Evolutionary conservation across 2,797 vertebrate genomes (phyloP), one percentile per base, ranked within the genome.

Genomic region (Macrochelys suwanniensis): DNA sequence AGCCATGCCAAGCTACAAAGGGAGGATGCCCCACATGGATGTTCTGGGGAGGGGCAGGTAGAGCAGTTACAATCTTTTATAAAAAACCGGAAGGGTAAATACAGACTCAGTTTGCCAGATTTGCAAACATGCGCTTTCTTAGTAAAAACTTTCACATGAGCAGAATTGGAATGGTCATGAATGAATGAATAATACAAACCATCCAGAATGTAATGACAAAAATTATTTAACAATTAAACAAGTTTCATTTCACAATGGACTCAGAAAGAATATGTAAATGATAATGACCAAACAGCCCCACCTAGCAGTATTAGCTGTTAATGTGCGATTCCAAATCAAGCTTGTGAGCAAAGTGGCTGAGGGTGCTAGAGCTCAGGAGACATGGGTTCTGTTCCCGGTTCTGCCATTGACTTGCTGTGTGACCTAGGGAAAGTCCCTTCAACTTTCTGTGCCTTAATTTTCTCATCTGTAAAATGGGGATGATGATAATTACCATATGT

Each of bases 371-470:
- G n/a, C n/a, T 68, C 65, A 68, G n/a, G 28, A 59, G 57, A 59
- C 28, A 59, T 59, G 85, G 81, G 68, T 45, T 92, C 59, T 0
- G 0, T 28, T 45, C 8, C 51, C 88, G 84, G 11, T 25, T 47
- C 23, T 76, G 42, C 42, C 6, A 26, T 7, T 74, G 80, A 80
- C 51, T 12, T 65, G 45, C 82, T 92, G 82, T 17, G 31, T 17
- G 31, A 33, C 15, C 31, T 65, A n/a, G 31, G n/a, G 65, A 71
- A 87, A 50, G 51, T 82, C 15, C 5, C 87, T 85, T 85, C 84
- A 87, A 82, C 61, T 90, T 80, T 21, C 50, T 56, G 45, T 65
- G 50, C 25, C 37, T 92, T 56, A 78, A 87, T 89, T 95, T 82
- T 51, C 85, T 68, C 82, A 77, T 80, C 87, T 57, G 5, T 49